Evolutionary conservation across 2,113 vertebrate genomes (phyloP), one percentile per base, ranked within the genome.

Genomic region (Delphinus delphis): DNA sequence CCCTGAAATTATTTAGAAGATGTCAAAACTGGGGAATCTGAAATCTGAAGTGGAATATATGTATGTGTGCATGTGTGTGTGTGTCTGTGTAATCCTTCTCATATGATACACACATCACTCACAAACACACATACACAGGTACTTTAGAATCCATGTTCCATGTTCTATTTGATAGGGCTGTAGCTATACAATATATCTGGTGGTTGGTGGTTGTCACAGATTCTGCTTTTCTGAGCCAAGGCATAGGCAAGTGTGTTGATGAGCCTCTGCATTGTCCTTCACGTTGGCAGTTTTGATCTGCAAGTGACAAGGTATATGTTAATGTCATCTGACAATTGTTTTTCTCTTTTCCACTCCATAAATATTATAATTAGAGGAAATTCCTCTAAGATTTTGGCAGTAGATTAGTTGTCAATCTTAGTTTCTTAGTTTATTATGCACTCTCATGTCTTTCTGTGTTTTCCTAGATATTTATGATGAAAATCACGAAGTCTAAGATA

Each of bases 261-360:
- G 63, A 13, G 28, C 18, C 58, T 82, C 73, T 93, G 73, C 44
- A 41, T 89, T 85, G 90, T 93, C 95, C 97, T 97, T 97, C 90
- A 92, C 1, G 0, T 93, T 76, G 63, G 87, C 92, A 88, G 74
- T 92, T 96, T 95, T 93, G 83, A 83, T 97, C 89, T 83, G 55
- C 36, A 90, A 93, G 74, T 96, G 96, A 97, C 63, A 87, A 88
- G 89, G 36, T 92, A 76, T 92, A 84, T 88, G 65, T 92, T 97
- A 97, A 97, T 97, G 80, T 93, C 93, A 97, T 92, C 95, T 97
- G 97, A 97, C 97, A 97, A 97, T 96, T 96, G 92, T 93, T 58
- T 95, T 95, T 97, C 97, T 96, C 58, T 68, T 96, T 97, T 97
- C 76, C 44, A 96, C 95, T 95, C 58, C 36, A 93, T 95, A 87